Evolutionary conservation across 1,140 invertebrate genomes (phyloP).

Genomic region (Pararge aegeria): DNA sequence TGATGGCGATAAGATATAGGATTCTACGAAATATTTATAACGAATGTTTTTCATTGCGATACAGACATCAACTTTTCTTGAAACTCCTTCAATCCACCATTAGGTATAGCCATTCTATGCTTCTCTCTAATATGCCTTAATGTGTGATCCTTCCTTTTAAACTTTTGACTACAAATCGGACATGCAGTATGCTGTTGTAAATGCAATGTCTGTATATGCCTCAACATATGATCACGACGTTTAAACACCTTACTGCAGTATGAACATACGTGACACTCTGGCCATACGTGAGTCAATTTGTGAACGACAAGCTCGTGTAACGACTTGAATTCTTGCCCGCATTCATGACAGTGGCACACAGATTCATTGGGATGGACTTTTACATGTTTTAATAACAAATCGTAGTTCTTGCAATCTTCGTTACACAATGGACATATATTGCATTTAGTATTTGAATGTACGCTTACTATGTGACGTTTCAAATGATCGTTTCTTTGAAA

Average conservation of each 20-base stretch:
- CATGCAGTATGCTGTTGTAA: slow-evolving; percentile 38
- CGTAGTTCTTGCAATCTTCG: slow-evolving; percentile 37
- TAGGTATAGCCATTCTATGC: slow-evolving; percentile 41
- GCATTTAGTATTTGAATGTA: slow-evolving; percentile 39
- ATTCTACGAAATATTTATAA: too few species aligned
- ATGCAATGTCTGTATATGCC: slow-evolving; percentile 51
- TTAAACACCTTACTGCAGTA: slow-evolving; percentile 50
- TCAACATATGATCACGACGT: slow-evolving; percentile 52
- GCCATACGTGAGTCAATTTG: slow-evolving; percentile 30
- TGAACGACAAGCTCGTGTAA: slow-evolving; percentile 42
- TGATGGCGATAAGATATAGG: too few species aligned
- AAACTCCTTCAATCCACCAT: slow-evolving; percentile 2
- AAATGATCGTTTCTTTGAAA: slow-evolving; percentile 49
- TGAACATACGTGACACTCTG: slow-evolving; percentile 37
- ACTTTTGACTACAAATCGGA: slow-evolving; percentile 44
- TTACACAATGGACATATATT: slow-evolving; percentile 40
- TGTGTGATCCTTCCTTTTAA: slow-evolving; percentile 54
- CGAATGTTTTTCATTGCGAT: not conserved
- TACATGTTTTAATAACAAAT: slow-evolving; percentile 43
- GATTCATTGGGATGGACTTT: slow-evolving; percentile 38
- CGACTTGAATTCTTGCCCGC: slow-evolving; percentile 32
- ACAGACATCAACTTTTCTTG: not conserved
- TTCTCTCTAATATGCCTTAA: slow-evolving; percentile 52
- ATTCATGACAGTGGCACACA: slow-evolving; percentile 38
- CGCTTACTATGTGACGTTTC: slow-evolving; percentile 44